phyloP scores from a whole-genome alignment of 2,888 invertebrate species.

The Helicoverpa assulta region DNA sequence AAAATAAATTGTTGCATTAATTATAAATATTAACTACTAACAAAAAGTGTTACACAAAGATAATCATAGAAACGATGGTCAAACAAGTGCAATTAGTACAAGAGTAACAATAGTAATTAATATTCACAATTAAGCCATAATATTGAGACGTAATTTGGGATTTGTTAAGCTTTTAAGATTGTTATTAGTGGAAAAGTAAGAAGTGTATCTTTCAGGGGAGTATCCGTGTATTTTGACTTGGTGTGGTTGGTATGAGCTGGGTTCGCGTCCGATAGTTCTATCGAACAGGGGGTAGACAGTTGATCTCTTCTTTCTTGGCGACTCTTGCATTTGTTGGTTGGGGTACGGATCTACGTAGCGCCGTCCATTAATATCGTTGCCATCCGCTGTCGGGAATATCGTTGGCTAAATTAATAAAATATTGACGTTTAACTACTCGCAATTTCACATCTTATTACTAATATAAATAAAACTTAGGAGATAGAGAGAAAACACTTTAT shows the following conservation, averaged over 20 bases:
- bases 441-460: conserved; percentile 34
- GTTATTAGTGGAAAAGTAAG: conserved; percentile 78
- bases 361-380: conserved; percentile 84
- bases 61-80: conserved; percentile 26
- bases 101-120: conserved; percentile 33
- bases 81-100: conserved; percentile 41
- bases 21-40: conserved; percentile 9
- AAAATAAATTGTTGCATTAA: conserved; percentile 26
- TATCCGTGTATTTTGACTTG: conserved; percentile 80
- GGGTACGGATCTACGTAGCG: conserved; percentile 87
- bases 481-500: conserved; percentile 41
- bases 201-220: conserved; percentile 83
- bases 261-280: conserved; percentile 69
- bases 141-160: conserved; percentile 65
- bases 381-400: conserved; percentile 88
- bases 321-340: conserved; percentile 85
- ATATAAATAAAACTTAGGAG: conserved; percentile 43
- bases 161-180: conserved; percentile 66
- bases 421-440: conserved; percentile 63
- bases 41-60: conserved; percentile 26
- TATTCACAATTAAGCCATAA: conserved; percentile 53
- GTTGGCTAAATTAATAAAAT: conserved; percentile 85
- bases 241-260: conserved; percentile 69
- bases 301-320: conserved; percentile 84
- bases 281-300: conserved; percentile 78